Percentiles rank a stretch among this genome's conserved stretches.
Conservation (phyloP, 2,888 invertebrate genomes). For the Agrotis puta region DNA sequence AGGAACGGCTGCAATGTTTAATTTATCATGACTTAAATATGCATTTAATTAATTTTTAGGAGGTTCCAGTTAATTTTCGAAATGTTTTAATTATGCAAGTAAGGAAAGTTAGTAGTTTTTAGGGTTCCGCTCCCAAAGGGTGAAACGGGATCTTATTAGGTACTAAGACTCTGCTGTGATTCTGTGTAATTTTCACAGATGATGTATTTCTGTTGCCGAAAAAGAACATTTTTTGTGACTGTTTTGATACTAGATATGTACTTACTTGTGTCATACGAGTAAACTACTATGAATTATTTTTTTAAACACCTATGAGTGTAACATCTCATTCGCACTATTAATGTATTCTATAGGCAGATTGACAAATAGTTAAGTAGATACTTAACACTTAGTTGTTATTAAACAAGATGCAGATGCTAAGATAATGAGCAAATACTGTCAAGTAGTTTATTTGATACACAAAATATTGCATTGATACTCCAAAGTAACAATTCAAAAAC, state of each 20-base stretch:
- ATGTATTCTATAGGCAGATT: not conserved
- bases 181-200: no score
- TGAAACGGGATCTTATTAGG: no score
- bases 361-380: conserved; percentile 9
- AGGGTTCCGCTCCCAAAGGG: no score
- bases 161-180: no score
- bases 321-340: not conserved
- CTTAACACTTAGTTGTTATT: conserved; percentile 3
- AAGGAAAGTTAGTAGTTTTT: not conserved
- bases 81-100: conserved; percentile 2
- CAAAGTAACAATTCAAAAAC: no score
- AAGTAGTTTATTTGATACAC: not conserved
- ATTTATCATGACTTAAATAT: not conserved
- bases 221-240: not conserved
- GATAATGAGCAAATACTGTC: not conserved
- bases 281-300: not conserved
- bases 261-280: not conserved
- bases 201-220: no score
- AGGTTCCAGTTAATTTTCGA: not conserved
- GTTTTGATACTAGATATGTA: no score
- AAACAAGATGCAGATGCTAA: not conserved
- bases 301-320: not conserved
- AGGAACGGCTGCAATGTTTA: not conserved
- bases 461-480: no score
- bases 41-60: no score